phyloP scores from a whole-genome alignment of 2,888 invertebrate genomes.

The Ischnura elegans region DNA sequence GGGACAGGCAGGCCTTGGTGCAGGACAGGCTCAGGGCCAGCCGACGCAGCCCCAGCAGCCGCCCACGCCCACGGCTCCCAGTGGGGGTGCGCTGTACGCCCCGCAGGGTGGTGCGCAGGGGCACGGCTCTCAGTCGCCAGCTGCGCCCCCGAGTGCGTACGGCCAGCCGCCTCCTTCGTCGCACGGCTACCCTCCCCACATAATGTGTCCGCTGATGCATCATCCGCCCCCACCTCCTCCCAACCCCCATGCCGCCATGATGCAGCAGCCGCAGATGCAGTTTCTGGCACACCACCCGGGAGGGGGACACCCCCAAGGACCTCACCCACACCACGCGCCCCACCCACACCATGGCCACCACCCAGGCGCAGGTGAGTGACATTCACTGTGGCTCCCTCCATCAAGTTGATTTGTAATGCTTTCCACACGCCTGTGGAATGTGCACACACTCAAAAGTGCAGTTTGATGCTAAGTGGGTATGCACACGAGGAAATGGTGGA shows the following conservation, averaged over 20 bases:
- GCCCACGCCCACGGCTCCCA: slow-evolving; percentile 40
- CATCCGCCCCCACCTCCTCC: slow-evolving; percentile 58
- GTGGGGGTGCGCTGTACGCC: slow-evolving; percentile 11
- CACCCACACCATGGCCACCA: neutral
- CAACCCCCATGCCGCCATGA: slow-evolving; percentile 73
- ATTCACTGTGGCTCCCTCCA: too few relatives aligned
- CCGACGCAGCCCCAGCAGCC: slow-evolving; percentile 67
- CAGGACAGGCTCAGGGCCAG: slow-evolving; percentile 71
- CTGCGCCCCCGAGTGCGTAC: slow-evolving; percentile 69
- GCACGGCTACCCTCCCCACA: slow-evolving; percentile 39
- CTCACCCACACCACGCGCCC: slow-evolving; percentile 73
- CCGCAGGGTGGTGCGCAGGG: slow-evolving; percentile 69
- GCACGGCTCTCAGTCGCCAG: slow-evolving; percentile 78
- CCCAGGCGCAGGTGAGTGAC: neutral
- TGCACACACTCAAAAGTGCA: too few relatives aligned
- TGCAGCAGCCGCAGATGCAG: slow-evolving; percentile 70
- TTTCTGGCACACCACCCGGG: slow-evolving; percentile 79
- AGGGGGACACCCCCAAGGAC: slow-evolving; percentile 77
- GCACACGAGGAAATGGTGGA: too few relatives aligned
- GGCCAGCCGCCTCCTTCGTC: slow-evolving; percentile 59
- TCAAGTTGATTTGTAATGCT: neutral
- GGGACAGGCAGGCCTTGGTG: slow-evolving; percentile 77
- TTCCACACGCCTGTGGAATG: neutral
- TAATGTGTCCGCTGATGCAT: slow-evolving; percentile 6
- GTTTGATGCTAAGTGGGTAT: too few relatives aligned